Conservation (phyloP, 2,113 vertebrate species). For the Hemichromis elongatus region DNA sequence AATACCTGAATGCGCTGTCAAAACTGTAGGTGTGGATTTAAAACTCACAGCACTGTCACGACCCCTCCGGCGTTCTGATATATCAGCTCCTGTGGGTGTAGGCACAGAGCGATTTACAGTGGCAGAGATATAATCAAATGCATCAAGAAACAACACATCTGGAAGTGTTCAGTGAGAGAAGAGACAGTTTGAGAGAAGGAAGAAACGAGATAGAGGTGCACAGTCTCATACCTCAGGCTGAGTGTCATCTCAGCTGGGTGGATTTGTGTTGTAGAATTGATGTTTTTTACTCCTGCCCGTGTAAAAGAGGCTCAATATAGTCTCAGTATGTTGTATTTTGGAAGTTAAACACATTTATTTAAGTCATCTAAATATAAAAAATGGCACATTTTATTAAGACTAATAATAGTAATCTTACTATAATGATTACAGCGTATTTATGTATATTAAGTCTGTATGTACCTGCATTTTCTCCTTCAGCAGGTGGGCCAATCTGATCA, state of each 20-base stretch:
- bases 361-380: neutral
- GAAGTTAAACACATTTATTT: neutral
- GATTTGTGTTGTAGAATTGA: neutral
- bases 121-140: neutral
- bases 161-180: neutral
- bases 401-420: neutral
- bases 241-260: neutral
- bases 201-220: neutral
- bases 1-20: neutral
- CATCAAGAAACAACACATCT: neutral
- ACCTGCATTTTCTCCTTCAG: neutral
- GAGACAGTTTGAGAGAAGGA: neutral
- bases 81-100: neutral
- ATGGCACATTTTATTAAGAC: neutral
- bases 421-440: neutral
- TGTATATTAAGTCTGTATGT: neutral
- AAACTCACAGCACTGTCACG: neutral
- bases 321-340: neutral
- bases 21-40: neutral
- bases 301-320: neutral
- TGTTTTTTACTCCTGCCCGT: neutral
- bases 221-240: neutral
- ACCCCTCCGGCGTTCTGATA: neutral
- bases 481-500: neutral
- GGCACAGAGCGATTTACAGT: neutral